These are phyloP conservation scores for Oenanthe melanoleuca DNA, from an alignment of 2,113 vertebrate genomes.

Conservation along the genomic window DNA sequence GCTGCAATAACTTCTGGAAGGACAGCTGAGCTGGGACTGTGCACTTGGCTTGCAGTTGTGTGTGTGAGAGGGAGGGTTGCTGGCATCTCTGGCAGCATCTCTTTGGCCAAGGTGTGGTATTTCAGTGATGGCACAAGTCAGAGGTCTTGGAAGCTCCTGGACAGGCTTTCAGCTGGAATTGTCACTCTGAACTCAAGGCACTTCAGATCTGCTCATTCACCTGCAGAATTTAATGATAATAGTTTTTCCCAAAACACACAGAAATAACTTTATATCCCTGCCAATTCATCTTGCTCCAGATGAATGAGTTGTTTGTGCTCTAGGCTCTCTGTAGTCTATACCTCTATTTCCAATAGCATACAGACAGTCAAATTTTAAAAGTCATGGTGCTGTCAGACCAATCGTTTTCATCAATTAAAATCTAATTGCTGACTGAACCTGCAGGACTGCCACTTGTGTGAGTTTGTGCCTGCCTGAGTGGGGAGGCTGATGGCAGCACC, in stretches of 20 bases:
- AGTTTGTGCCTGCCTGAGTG: background rate
- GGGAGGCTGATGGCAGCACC: background rate
- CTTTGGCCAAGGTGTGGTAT: background rate
- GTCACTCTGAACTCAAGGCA: rapidly evolving
- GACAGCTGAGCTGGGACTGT: background rate
- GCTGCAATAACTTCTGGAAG: background rate
- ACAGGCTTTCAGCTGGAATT: background rate
- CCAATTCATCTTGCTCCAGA: background rate
- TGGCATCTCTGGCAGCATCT: background rate
- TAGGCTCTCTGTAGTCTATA: background rate
- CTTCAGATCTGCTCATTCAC: background rate
- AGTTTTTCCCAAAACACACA: background rate
- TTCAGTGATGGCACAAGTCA: background rate
- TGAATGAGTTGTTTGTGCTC: background rate
- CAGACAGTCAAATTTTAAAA: background rate
- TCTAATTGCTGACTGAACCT: background rate
- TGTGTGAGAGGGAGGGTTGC: background rate
- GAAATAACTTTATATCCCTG: background rate
- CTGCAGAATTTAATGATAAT: background rate
- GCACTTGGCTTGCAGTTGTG: background rate
- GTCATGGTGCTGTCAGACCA: background rate
- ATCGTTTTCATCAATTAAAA: background rate
- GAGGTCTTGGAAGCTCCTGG: background rate
- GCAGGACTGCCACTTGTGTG: background rate
- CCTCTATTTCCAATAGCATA: background rate